phyloP scores from a whole-genome alignment of 1,140 invertebrate species.

The Drosophila ficusphila region DNA sequence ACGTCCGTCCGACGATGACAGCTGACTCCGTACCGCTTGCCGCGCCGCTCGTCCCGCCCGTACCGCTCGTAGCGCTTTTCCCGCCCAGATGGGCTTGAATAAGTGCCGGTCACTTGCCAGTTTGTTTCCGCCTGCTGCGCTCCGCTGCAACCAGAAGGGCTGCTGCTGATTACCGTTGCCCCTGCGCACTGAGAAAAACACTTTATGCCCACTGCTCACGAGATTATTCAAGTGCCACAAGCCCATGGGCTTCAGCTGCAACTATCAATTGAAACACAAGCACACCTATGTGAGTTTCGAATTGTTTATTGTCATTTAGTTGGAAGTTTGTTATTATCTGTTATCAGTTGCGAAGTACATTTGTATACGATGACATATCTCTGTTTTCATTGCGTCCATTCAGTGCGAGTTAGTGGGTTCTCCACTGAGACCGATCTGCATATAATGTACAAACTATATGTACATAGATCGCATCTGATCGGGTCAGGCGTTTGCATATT shows the following conservation, averaged over 20 bases:
- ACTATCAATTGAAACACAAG: conserved; percentile 12
- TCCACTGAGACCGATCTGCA: too few relatives aligned
- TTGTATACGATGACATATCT: conserved; percentile 18
- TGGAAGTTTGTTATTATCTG: conserved; percentile 20
- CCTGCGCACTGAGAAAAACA: conserved; percentile 10
- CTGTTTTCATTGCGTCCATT: conserved; percentile 6
- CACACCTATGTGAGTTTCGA: conserved; percentile 1
- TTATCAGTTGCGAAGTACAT: conserved; percentile 31
- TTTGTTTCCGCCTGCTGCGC: conserved; percentile 68
- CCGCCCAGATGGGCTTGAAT: not conserved
- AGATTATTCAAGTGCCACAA: too few relatives aligned
- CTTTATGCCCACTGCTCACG: too few relatives aligned
- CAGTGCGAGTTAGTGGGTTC: conserved; percentile 24
- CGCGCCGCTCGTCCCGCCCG: too few relatives aligned
- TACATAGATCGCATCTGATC: conserved; percentile 10
- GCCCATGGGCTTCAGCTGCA: too few relatives aligned
- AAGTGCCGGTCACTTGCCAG: conserved; percentile 52
- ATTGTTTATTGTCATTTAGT: conserved; percentile 43
- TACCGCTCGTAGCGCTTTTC: not conserved
- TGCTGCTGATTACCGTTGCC: conserved; percentile 43
- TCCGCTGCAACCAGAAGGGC: conserved; percentile 39
- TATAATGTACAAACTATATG: too few relatives aligned
- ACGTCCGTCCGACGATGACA: conserved; percentile 43
- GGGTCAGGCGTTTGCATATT: too few relatives aligned
- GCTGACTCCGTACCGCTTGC: conserved; percentile 16